Evolutionary conservation across 2,888 invertebrate species (phyloP), one percentile per base, ranked within the genome.

Genomic region (Pterobdella sp.): DNA sequence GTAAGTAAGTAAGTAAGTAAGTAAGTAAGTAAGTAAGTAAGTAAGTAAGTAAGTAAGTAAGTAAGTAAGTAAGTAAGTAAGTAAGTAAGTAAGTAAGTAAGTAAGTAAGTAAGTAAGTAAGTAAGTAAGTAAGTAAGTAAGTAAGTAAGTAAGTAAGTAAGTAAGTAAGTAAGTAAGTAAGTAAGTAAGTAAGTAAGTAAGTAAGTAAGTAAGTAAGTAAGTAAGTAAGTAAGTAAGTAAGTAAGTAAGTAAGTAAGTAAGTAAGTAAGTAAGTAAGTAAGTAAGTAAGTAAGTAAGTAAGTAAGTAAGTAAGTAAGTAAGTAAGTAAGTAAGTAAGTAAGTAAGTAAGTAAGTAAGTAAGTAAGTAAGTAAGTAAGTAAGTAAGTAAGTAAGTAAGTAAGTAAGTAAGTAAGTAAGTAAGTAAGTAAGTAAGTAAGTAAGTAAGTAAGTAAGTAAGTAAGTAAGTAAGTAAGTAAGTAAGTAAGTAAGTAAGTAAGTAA

Each of bases 341-440:
- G n/a, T n/a, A n/a, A n/a, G n/a, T n/a, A n/a, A n/a, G n/a, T n/a
- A n/a, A n/a, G n/a, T n/a, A 29, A n/a, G n/a, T n/a, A 10, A 22
- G 52, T 22, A 29, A 75, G 81, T 75, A 74, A 83, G 82, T 84
- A 84, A 72, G 84, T 83, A 72, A 84, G 76, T 83, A 84, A 93
- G 73, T 96, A 95, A 84, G 94, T 97, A 0, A 98, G 88, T 72
- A 97, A 86, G 42, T 98, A 93, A 76, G 97, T 97, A 77, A 97
- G 87, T n/a, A n/a, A n/a, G n/a, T n/a, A n/a, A 76, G 95, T 95
- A 97, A 97, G 98, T 79, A 97, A 94, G 87, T 98, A 97, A 86
- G 97, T 97, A 69, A 97, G 95, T 74, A 94, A 91, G 82, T 97
- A 97, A 81, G 98, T 98, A 1, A 97, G 97, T 82, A 97, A 97